phyloP scores from a whole-genome alignment of 2,113 vertebrate species.

The Zapornia atra region DNA sequence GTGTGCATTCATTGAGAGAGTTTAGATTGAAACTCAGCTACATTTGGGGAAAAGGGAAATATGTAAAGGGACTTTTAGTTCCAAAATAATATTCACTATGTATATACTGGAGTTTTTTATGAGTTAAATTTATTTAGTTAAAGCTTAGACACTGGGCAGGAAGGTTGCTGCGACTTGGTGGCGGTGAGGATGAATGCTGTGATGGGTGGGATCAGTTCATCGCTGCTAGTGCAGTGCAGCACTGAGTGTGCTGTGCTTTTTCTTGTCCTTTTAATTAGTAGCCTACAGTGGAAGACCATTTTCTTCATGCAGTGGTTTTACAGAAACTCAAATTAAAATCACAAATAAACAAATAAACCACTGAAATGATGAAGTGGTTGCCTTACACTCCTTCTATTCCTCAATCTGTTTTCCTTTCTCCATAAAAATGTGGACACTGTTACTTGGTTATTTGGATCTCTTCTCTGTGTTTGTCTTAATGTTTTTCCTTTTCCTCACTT shows the following conservation, averaged over 20 bases:
- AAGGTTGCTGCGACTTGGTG: neutral
- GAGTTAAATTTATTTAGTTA: neutral
- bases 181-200: neutral
- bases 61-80: neutral
- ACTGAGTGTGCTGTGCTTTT: neutral
- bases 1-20: neutral
- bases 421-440: neutral
- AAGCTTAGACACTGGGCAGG: neutral
- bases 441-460: neutral
- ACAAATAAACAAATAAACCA: neutral
- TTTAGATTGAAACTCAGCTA: neutral
- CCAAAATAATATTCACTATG: neutral
- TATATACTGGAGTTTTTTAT: neutral
- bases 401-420: neutral
- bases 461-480: neutral
- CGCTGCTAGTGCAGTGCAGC: neutral
- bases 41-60: neutral
- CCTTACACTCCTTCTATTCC: neutral
- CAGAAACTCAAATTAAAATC: neutral
- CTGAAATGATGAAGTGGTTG: neutral
- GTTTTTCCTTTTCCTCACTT: neutral
- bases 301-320: neutral
- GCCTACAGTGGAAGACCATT: neutral
- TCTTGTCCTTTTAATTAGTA: neutral
- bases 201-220: neutral